These are phyloP conservation scores for Sparidentex hasta DNA, from an alignment of 2,797 vertebrate species.

Conservation along the genomic window DNA sequence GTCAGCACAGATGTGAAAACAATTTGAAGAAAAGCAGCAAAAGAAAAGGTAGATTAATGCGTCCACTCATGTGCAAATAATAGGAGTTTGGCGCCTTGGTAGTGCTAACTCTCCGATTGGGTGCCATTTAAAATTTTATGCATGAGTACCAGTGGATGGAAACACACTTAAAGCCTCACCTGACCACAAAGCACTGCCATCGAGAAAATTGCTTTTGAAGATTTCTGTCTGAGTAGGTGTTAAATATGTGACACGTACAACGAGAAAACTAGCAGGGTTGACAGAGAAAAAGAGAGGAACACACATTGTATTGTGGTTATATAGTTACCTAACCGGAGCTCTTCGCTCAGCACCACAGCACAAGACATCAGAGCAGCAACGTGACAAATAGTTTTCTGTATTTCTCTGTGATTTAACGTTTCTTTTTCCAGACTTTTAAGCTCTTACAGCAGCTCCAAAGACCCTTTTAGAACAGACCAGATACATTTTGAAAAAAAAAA, in stretches of 20 bases:
- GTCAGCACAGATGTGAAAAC: not conserved
- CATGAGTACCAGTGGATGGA: not conserved
- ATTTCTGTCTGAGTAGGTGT: too few relatives aligned
- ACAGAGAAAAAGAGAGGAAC: not conserved
- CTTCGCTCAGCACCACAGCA: not conserved
- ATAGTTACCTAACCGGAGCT: not conserved
- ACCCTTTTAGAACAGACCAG: too few relatives aligned
- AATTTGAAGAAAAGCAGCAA: not conserved
- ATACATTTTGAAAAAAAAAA: too few relatives aligned
- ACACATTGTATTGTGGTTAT: not conserved
- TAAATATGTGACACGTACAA: too few relatives aligned
- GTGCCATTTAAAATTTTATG: not conserved
- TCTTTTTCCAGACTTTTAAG: not conserved
- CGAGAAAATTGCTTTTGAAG: too few relatives aligned
- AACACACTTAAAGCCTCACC: not conserved
- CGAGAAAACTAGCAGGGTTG: too few relatives aligned
- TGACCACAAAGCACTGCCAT: not conserved
- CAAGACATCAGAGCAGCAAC: not conserved
- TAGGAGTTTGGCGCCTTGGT: not conserved
- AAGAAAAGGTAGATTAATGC: not conserved
- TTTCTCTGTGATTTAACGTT: not conserved
- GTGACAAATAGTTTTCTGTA: not conserved
- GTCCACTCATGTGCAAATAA: not conserved
- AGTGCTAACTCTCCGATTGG: not conserved
- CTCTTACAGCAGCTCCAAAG: not conserved